phyloP scores from a whole-genome alignment of 2,113 vertebrate species.

The Zapus hudsonius region DNA sequence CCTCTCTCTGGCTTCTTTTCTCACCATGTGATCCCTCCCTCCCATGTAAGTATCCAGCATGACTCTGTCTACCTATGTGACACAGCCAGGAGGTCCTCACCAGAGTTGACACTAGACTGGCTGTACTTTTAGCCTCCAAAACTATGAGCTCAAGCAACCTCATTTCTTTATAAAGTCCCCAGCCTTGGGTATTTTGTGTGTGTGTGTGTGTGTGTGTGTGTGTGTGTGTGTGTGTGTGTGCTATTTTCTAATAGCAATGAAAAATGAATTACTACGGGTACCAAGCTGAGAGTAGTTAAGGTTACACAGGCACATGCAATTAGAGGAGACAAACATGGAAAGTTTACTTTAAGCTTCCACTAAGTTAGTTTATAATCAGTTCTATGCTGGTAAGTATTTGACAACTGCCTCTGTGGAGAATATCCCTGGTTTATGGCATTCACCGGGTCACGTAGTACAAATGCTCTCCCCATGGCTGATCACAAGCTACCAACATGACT shows the following conservation, averaged over 20 bases:
- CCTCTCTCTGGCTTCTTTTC: not conserved
- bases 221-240: too few species aligned
- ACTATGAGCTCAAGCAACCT: not conserved
- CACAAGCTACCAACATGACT: not conserved
- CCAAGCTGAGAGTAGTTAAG: not conserved
- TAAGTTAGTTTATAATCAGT: not conserved
- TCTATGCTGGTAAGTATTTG: not conserved
- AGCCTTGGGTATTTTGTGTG: not conserved
- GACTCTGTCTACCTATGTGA: not conserved
- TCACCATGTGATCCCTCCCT: not conserved
- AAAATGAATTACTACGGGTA: not conserved
- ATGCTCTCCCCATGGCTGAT: not conserved
- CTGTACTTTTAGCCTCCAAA: not conserved
- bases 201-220: too few species aligned
- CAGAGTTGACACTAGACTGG: too few species aligned
- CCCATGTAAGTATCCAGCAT: not conserved
- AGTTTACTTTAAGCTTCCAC: not conserved
- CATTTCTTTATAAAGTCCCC: not conserved
- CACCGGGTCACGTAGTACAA: not conserved
- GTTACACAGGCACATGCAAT: not conserved
- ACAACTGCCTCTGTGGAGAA: not conserved
- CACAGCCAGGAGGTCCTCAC: not conserved
- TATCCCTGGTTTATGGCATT: not conserved
- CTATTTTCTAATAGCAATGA: not conserved
- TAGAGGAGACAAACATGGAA: not conserved